These are phyloP conservation scores for Abrostola tripartita DNA, from an alignment of 2,888 invertebrate genomes.

Conservation along the genomic window DNA sequence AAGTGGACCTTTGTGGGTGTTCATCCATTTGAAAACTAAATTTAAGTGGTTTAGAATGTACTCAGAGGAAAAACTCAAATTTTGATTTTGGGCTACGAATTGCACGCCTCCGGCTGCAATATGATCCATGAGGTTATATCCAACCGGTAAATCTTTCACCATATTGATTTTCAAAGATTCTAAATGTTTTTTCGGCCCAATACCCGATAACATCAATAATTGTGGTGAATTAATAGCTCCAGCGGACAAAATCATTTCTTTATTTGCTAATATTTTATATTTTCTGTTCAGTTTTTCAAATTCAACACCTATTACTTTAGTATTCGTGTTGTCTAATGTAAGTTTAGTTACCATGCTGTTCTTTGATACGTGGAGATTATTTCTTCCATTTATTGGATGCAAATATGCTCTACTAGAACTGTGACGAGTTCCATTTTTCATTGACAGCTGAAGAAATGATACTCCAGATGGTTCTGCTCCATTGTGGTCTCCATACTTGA, in stretches of 20 bases:
- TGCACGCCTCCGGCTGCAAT: conserved; percentile 90
- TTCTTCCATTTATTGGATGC: conserved; percentile 87
- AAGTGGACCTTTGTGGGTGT: conserved; percentile 85
- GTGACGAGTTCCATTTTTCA: conserved; percentile 90
- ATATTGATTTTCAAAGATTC: conserved; percentile 86
- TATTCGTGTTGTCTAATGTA: conserved; percentile 86
- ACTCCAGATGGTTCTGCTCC: conserved; percentile 90
- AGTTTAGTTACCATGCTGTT: conserved; percentile 88
- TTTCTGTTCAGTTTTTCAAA: conserved; percentile 85
- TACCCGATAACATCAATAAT: conserved; percentile 94
- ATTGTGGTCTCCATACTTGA: conserved; percentile 89
- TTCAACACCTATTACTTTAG: conserved; percentile 89
- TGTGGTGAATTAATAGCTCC: conserved; percentile 94
- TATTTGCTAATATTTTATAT: conserved; percentile 88
- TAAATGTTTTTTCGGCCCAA: conserved; percentile 90
- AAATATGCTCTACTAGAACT: conserved; percentile 91
- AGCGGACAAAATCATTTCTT: conserved; percentile 92
- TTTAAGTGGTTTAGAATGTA: conserved; percentile 78
- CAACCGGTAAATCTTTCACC: conserved; percentile 89
- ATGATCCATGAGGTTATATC: conserved; percentile 92
- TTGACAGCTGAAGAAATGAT: conserved; percentile 89
- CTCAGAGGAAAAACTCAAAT: conserved; percentile 70
- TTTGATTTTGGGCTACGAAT: conserved; percentile 84
- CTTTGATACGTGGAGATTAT: conserved; percentile 90
- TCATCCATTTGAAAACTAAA: conserved; percentile 86